A percentile compares a stretch with the other conserved stretches of the same genome.
These are phyloP conservation scores for Drosophila atripex DNA, from an alignment of 2,888 invertebrate species.

Conservation along the genomic window DNA sequence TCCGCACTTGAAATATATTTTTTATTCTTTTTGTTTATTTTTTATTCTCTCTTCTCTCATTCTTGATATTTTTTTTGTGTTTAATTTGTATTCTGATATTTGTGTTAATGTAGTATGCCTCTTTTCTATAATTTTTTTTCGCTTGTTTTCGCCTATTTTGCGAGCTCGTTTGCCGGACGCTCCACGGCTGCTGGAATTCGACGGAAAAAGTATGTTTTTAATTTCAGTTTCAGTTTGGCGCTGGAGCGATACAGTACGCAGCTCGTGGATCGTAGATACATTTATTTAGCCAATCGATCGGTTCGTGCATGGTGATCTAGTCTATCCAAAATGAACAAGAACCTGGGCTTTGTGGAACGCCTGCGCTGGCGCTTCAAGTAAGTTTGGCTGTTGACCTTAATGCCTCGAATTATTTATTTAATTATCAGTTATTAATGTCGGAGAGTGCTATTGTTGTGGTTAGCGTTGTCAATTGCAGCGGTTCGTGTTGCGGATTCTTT, in stretches of 20 bases:
- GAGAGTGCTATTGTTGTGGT: constrained; percentile 28
- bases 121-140: constrained; percentile 34
- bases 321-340: constrained; percentile 69
- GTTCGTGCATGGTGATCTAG: constrained; percentile 17
- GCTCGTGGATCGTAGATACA: constrained; percentile 42
- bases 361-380: constrained; percentile 80
- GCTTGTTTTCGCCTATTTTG: constrained; percentile 54
- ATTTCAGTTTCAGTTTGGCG: constrained; percentile 74
- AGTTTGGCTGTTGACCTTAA: constrained; percentile 60
- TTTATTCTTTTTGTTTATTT: constrained; percentile 41
- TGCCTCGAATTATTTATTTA: constrained; percentile 35
- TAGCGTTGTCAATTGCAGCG: constrained; percentile 28
- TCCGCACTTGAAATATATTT: constrained; percentile 63
- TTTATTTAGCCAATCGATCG: constrained; percentile 13
- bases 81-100: constrained; percentile 66
- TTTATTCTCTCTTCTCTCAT: constrained; percentile 44
- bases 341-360: constrained; percentile 74
- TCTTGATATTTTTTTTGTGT: constrained; percentile 41
- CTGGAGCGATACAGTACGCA: constrained; percentile 65
- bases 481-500: constrained; percentile 28
- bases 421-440: constrained; percentile 31
- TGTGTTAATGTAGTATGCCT: constrained; percentile 51
- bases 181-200: constrained; percentile 51
- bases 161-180: constrained; percentile 24
- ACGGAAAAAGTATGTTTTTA: constrained; percentile 62